Evolutionary conservation across 1,140 invertebrate genomes (phyloP).

Genomic region (Ruditapes philippinarum): DNA sequence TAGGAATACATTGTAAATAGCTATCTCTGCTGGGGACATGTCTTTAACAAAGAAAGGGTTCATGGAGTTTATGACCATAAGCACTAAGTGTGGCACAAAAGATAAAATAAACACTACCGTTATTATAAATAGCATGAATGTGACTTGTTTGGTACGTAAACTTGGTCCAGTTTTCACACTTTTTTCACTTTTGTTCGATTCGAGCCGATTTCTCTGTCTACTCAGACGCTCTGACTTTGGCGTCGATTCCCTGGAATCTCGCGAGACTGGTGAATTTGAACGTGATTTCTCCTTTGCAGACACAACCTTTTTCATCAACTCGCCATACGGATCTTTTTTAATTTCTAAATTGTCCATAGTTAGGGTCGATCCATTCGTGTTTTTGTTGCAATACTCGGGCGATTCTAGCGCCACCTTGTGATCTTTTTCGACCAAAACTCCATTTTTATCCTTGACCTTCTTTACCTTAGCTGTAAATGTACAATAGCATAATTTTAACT

Average conservation of each 20-base stretch:
- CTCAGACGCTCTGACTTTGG: slow-evolving; percentile 2
- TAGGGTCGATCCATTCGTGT: background rate
- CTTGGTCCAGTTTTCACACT: slow-evolving; percentile 17
- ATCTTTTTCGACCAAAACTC: background rate
- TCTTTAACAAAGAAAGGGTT: slow-evolving; percentile 62
- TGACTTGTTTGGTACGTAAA: slow-evolving; percentile 48
- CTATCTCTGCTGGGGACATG: slow-evolving; percentile 29
- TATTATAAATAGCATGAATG: slow-evolving; percentile 74
- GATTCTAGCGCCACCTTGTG: background rate
- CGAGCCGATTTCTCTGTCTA: slow-evolving; percentile 3
- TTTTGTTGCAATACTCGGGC: background rate
- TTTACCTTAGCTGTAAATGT: slow-evolving; percentile 28
- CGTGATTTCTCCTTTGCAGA: background rate
- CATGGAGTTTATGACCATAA: slow-evolving; percentile 68
- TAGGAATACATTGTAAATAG: slow-evolving; percentile 65
- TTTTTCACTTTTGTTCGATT: background rate
- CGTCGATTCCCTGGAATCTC: slow-evolving; percentile 26
- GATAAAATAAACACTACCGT: slow-evolving; percentile 74
- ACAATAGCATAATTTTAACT: too few relatives aligned
- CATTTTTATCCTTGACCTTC: background rate
- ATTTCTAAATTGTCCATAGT: slow-evolving; percentile 1
- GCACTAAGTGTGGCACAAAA: slow-evolving; percentile 73
- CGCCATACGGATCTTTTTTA: slow-evolving; percentile 51
- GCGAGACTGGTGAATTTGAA: slow-evolving; percentile 24
- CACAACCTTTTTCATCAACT: slow-evolving; percentile 41